Conservation (phyloP, 2,797 vertebrate genomes). For the Coracias cyanogaster region DNA sequence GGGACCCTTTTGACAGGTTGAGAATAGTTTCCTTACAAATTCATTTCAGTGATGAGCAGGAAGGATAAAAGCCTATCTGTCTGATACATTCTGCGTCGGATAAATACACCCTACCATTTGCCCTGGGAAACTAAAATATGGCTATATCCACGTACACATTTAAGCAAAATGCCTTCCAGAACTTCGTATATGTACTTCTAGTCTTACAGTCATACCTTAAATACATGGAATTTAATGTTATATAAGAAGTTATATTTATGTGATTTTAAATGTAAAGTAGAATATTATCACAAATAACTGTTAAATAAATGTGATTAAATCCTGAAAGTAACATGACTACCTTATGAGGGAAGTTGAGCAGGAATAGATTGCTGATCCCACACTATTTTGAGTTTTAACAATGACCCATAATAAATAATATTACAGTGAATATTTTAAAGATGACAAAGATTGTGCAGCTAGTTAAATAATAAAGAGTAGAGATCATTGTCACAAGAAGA, state of each 20-base stretch:
- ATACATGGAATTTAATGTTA: not conserved
- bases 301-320: not conserved
- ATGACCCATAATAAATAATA: not conserved
- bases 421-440: not conserved
- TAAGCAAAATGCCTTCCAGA: not conserved
- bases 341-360: not conserved
- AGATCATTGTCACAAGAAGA: not conserved
- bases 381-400: not conserved
- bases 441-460: not conserved
- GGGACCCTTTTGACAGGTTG: not conserved
- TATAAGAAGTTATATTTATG: not conserved
- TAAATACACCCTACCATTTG: not conserved
- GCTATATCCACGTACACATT: not conserved
- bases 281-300: not conserved
- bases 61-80: not conserved
- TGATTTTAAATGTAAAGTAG: not conserved
- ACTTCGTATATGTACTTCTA: not conserved
- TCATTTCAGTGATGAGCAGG: not conserved
- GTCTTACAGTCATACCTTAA: not conserved
- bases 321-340: not conserved
- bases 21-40: not conserved
- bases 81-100: not conserved
- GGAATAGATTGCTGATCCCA: not conserved
- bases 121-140: not conserved
- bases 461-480: not conserved